Base-by-base conservation (phyloP, 2,888 invertebrate genomes). In the Calameuta pallipes region DNA sequence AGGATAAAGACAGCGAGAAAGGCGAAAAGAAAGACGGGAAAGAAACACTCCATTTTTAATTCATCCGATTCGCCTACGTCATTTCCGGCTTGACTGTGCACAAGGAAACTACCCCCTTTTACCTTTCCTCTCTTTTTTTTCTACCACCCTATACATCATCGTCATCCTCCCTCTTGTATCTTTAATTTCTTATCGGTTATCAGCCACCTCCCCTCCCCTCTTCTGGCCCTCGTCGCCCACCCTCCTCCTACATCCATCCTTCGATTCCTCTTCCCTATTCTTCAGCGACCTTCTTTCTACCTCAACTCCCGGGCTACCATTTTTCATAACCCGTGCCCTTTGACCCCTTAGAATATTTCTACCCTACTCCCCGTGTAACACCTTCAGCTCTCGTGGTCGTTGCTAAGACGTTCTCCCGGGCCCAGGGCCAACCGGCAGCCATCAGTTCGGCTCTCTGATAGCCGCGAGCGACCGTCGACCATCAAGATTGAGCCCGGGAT, bases 401-500 rank as follows among this genome's bases (percentile, higher is more conserved):
- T 2, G 56, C 56, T 56, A 23, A 15, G 56, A 56, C 56, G 2
- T 56, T 2, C 23, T 56, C 56, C 56, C 56, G 56, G 56, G 56
- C 71, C 71, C 71, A 71, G 33, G 71, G 71, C 71, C 71, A 71
- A 71, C 56, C 56, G 23, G 23, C 23, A 56, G 56, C 3, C 71
- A 31, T 6, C 34, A 31, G 31, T 34, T 36, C 37, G 36, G 15
- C 23, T 34, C 11, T 6, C 36, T 13, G 36, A 34, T 31, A 15
- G 23, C 34, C 71, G 71, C 71, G 71, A 30, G 34, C 15, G 31
- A 33, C 23, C 71, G 71, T 34, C 71, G 71, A 34, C 34, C 71
- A n/a, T 37, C 74, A 37, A 37, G 37, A 37, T 74, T 74, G 74
- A 74, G 71, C 30, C 76, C 31, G 56, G 56, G 56, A 56, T 56